Evolutionary conservation across 2,888 invertebrate species (phyloP), one percentile per base, ranked within the genome.

Genomic region (Odontothrips loti): DNA sequence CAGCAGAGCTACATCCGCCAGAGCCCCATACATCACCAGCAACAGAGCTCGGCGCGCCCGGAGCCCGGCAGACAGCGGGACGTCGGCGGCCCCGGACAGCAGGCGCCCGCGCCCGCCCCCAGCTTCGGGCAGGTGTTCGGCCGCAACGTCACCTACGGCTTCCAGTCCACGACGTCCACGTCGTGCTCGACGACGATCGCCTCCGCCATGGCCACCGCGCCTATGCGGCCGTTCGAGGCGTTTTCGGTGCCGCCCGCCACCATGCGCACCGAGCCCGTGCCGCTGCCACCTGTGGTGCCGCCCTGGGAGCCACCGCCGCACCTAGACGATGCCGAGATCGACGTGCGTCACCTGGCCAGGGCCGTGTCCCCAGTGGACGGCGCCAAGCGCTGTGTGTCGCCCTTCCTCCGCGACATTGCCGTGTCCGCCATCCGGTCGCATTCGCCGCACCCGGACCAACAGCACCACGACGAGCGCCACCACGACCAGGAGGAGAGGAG

Each of bases 131-230:
- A 58, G n/a, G 58, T 43, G 34, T 12, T 27, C 27, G 68, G 68
- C 68, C 68, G 68, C 68, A 27, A 27, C 68, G 23, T 75, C 68
- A 12, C 23, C 68, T 27, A 27, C 23, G 27, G 68, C 58, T 8
- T n/a, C 20, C 58, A 58, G 20, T 20, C 68, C 27, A 75, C 58
- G 23, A 75, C 68, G 68, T 27, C 68, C 27, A 23, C 68, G 23
- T 75, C 68, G 68, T 75, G 91, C 4, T 80, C 81, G 47, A 79
- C 81, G 79, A 83, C 83, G 63, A 83, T 84, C 82, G 83, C 83
- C 8, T 80, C 79, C 78, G 83, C 83, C 47, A 80, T 84, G 78
- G 82, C 83, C 23, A 83, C 82, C 23, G 84, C 84, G n/a, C 82
- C 23, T 82, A 82, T 2, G 82, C 84, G 23, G 83, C 84, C 27